A percentile compares a stretch with the other conserved stretches of the same genome.
Evolutionary conservation across 2,113 vertebrate genomes (phyloP).

Genomic region (Hoplias malabaricus): DNA sequence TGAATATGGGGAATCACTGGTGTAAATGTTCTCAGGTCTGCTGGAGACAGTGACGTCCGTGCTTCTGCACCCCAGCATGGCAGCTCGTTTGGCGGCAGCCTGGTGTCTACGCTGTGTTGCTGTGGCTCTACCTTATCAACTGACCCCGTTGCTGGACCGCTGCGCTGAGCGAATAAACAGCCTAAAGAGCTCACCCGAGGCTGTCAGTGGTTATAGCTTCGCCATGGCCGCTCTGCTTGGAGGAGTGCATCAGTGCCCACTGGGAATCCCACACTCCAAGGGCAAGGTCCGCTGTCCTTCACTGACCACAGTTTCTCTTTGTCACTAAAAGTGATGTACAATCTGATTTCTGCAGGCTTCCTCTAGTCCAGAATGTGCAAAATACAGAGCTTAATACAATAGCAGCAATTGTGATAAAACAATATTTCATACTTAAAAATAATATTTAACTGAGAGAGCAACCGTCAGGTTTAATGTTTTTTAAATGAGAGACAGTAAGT

Average conservation of each 20-base stretch:
- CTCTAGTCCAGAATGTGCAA: too few species aligned
- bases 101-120: conserved; percentile 97
- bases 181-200: conserved; percentile 94
- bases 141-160: conserved; percentile 91
- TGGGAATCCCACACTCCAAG: conserved; percentile 96
- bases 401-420: too few species aligned
- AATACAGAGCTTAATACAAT: too few species aligned
- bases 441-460: too few species aligned
- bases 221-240: conserved; percentile 96
- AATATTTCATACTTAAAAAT: too few species aligned
- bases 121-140: conserved; percentile 91
- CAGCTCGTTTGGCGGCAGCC: conserved; percentile 90
- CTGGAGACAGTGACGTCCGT: conserved; percentile 95
- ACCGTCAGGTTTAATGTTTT: too few species aligned
- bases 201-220: conserved; percentile 98
- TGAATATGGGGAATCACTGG: too few species aligned
- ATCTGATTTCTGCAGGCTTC: too few species aligned
- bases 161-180: conserved; percentile 95
- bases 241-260: conserved; percentile 93
- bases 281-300: conserved; percentile 83
- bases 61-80: conserved; percentile 97
- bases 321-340: too few species aligned
- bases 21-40: conserved; percentile 74
- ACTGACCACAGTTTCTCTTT: too few species aligned
- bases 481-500: too few species aligned